Evolutionary conservation across 2,888 invertebrate genomes (phyloP), one percentile per base, ranked within the genome.

Genomic region (Mesorhabditis belari): DNA sequence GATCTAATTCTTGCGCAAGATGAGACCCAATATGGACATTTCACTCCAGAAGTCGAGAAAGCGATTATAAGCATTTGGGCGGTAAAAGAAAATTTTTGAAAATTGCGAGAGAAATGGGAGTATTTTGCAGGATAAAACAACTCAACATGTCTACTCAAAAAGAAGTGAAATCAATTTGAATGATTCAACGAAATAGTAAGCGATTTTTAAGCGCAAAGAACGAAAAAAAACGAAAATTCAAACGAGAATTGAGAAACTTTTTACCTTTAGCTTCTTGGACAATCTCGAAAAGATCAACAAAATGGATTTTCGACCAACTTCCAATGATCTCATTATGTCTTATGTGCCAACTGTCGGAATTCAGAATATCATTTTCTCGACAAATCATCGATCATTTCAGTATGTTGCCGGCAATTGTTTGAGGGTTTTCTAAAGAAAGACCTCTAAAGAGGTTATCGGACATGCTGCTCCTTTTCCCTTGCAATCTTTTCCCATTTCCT

Each of bases 301-400:
- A 6, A 12, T 60, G 6, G 66, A 73, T 50, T 76, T 69, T 55
- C 57, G 55, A 53, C 76, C 76, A 9, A 68, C 71, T 51, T 74
- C 73, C 26, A 60, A 64, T 25, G 76, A 76, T 65, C 61, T 76
- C 5, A 69, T 76, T 23, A 77, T 76, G 71, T 63, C 67, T 19
- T 76, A 76, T 57, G 72, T 77, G 35, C 76, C 76, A 21, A 75
- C 76, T 9, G 66, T 77, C n/a, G 76, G 76, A 53, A 67, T 77
- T 5, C 71, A 71, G 54, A 74, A 74, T 58, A 66, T 70, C 50
- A 68, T 71, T 21, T 74, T 76, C 55, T 65, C 68, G 3, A 58
- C 66, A 3, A 70, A 67, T 56, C 69, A 74, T 23, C 64, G 66
- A 51, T 60, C 65, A 9, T 77, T 74, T 59, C 73, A 73, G 75